These are phyloP conservation scores for Ceratina calcarata DNA, from an alignment of 1,140 invertebrate genomes.

Conservation along the genomic window DNA sequence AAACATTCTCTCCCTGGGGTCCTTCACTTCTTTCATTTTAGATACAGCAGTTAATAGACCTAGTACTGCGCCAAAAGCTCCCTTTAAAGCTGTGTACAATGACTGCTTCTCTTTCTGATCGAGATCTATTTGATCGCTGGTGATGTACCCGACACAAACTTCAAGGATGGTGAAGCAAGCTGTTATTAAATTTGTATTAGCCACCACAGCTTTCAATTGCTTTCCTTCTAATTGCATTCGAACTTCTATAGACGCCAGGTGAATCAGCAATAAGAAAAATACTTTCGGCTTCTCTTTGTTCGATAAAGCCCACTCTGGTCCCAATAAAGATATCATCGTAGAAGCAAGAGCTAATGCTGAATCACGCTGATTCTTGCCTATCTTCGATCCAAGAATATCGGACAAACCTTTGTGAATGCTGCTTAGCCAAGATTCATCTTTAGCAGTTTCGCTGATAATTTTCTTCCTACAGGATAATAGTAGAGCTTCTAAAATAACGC, in stretches of 20 bases:
- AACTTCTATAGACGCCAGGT: slow-evolving; percentile 94
- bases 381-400: slow-evolving; percentile 92
- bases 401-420: slow-evolving; percentile 88
- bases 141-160: slow-evolving; percentile 89
- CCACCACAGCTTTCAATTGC: slow-evolving; percentile 88
- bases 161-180: slow-evolving; percentile 93
- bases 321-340: slow-evolving; percentile 89
- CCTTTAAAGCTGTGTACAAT: slow-evolving; percentile 93
- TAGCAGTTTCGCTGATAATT: slow-evolving; percentile 82
- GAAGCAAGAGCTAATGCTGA: slow-evolving; percentile 91
- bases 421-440: slow-evolving; percentile 88
- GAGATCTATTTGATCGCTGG: slow-evolving; percentile 89
- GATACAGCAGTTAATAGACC: slow-evolving; percentile 87
- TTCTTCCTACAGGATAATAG: slow-evolving; percentile 87
- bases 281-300: slow-evolving; percentile 90
- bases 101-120: slow-evolving; percentile 95
- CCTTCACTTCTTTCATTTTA: slow-evolving; percentile 85
- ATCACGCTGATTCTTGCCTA: slow-evolving; percentile 92
- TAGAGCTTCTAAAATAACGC: slow-evolving; percentile 87
- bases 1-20: slow-evolving; percentile 87
- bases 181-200: slow-evolving; percentile 88
- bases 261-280: slow-evolving; percentile 91
- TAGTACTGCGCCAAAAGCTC: slow-evolving; percentile 92
- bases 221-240: slow-evolving; percentile 95
- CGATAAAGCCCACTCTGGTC: slow-evolving; percentile 90